phyloP scores from a whole-genome alignment of 2,797 vertebrate species.

The Rhyacichthys aspro region DNA sequence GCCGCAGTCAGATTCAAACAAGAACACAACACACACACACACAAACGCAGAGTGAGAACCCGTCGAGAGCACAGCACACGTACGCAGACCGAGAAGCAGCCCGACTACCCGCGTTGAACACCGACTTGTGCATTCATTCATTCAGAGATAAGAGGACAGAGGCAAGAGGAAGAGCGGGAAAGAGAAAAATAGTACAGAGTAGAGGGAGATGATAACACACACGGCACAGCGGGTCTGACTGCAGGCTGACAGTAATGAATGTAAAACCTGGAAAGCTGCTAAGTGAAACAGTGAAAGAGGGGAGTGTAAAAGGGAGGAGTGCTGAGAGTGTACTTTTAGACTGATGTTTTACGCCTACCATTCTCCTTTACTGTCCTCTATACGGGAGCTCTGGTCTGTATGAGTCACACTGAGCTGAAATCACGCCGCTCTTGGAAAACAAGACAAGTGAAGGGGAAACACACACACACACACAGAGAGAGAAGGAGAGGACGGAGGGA shows the following conservation, averaged over 20 bases:
- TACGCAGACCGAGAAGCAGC: conserved; percentile 7
- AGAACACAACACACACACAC: conserved; percentile 46
- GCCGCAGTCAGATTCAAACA: conserved; percentile 65
- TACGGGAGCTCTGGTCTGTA: conserved; percentile 12
- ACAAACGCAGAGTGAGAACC: conserved; percentile 36
- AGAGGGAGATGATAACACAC: conserved; percentile 26
- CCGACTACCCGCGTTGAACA: conserved; percentile 38
- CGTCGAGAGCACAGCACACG: conserved; percentile 44
- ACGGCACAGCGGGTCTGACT: conserved; percentile 34
- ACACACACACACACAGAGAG: neutral
- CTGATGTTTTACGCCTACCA: conserved; percentile 15
- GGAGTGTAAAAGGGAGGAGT: conserved; percentile 30
- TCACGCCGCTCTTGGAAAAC: neutral
- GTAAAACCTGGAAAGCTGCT: conserved; percentile 62
- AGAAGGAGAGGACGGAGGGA: conserved; percentile 16
- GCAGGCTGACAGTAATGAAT: conserved; percentile 68
- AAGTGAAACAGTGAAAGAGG: conserved; percentile 48
- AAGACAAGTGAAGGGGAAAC: neutral
- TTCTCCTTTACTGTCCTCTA: conserved; percentile 8
- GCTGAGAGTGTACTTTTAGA: conserved; percentile 37
- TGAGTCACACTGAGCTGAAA: neutral
- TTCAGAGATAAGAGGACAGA: conserved; percentile 57
- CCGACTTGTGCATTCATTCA: conserved; percentile 59
- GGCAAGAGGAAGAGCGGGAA: conserved; percentile 40
- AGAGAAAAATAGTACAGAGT: conserved; percentile 30